Evolutionary conservation across 2,888 invertebrate species (phyloP), one percentile per base, ranked within the genome.

Genomic region (Agonopterix heracliana): DNA sequence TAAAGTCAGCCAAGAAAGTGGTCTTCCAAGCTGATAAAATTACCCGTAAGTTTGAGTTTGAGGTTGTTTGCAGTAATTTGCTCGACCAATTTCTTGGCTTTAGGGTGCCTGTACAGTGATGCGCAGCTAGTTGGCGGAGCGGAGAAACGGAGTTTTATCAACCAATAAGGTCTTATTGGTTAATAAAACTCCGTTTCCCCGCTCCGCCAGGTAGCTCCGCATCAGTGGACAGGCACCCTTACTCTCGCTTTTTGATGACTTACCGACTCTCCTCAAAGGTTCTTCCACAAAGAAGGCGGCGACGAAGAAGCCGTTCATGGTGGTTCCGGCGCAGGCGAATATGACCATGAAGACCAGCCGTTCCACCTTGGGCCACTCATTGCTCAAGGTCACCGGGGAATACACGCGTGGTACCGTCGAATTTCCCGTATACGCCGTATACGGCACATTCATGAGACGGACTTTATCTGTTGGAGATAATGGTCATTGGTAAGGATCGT

Each of bases 351-450:
- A 77, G 5, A 94, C 70, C 0, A 95, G 86, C 10, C 93, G 83
- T 1, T 90, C 91, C 17, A 94, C 87, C 17, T 92, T 86, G 4
- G 94, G 90, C 94, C 94, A 94, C 51, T 92, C 92, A 0, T 89
- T 80, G 57, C 90, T 91, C 26, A 94, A 67, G 0, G 92, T 92
- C 26, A 93, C 90, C 3, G 93, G 93, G 0, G 93, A 93, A 34
- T 63, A 75, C 5, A 0, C 51, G 8, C 0, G 26, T 26, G 26
- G 26, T 26, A 58, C 51, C 2, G 60, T 63, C 1, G 1, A 13
- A 49, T 69, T 66, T 2, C 3, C 46, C 34, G 42, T 9, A 14
- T n/a, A 8, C 11, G n/a, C 9, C 34, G 47, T 13, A 5, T 38
- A 54, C 40, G 50, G 51, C 48, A 53, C 54, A 48, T 51, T 45